phyloP scores from a whole-genome alignment of 2,888 invertebrate genomes.

The Choreutis nemorana region DNA sequence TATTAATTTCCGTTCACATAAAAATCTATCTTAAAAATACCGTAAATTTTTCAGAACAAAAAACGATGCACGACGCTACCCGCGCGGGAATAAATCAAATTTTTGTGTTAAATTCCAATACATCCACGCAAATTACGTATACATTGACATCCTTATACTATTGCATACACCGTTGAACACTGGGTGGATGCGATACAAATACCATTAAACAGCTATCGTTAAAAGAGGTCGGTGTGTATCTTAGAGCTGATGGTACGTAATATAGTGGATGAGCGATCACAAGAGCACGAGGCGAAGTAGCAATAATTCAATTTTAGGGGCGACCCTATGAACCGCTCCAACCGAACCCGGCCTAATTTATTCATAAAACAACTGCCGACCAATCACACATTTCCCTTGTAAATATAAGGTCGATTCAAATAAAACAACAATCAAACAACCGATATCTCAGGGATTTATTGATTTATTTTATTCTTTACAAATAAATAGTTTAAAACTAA shows the following conservation, averaged over 20 bases:
- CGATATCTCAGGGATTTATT: too few relatives aligned
- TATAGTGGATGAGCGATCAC: conserved; percentile 2
- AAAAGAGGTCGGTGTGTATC: too few relatives aligned
- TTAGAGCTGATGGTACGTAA: conserved; percentile 1
- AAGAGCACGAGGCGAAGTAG: conserved; percentile 20
- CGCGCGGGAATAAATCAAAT: conserved; percentile 22
- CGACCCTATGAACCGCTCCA: conserved; percentile 27
- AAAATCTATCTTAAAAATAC: too few relatives aligned
- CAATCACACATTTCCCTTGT: too few relatives aligned
- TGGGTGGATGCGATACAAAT: too few relatives aligned
- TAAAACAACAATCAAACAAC: too few relatives aligned
- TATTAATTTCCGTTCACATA: too few relatives aligned
- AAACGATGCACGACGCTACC: conserved; percentile 8
- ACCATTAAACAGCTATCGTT: too few relatives aligned
- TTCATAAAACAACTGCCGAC: conserved; percentile 24
- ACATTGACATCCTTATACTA: conserved; percentile 12
- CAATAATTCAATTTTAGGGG: conserved; percentile 43
- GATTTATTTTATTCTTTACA: too few relatives aligned
- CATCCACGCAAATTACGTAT: conserved; percentile 28
- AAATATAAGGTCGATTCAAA: too few relatives aligned
- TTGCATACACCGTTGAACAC: conserved; percentile 13
- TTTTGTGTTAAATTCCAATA: conserved; percentile 15
- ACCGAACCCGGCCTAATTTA: conserved; percentile 22
- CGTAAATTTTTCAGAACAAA: too few relatives aligned
- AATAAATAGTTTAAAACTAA: too few relatives aligned